These are phyloP conservation scores for Fulica atra DNA, from an alignment of 2,113 vertebrate genomes.

Conservation along the genomic window DNA sequence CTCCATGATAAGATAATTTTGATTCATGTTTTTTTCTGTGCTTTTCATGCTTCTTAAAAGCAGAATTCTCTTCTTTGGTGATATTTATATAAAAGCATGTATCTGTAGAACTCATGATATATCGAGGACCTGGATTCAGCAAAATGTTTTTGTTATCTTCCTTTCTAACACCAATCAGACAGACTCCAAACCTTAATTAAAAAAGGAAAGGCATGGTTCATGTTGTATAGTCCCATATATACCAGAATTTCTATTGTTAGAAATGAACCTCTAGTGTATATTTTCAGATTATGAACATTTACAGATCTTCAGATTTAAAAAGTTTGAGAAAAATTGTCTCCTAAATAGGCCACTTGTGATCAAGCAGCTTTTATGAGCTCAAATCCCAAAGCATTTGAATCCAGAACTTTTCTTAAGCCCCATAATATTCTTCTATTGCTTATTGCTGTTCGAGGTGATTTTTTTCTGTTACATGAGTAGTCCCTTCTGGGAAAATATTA, in stretches of 20 bases:
- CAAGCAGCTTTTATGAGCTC: not conserved
- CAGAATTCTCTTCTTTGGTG: slow-evolving; percentile 97
- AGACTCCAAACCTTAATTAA: slow-evolving; percentile 90
- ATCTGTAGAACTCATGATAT: slow-evolving; percentile 90
- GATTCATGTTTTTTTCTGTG: slow-evolving; percentile 76
- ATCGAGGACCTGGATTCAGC: slow-evolving; percentile 92
- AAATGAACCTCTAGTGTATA: not conserved
- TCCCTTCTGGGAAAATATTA: not conserved
- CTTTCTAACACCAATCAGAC: slow-evolving; percentile 92
- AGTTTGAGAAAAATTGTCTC: not conserved
- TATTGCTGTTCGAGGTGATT: not conserved
- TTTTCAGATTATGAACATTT: not conserved
- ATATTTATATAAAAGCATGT: slow-evolving; percentile 96
- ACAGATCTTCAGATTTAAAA: not conserved
- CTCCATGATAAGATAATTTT: slow-evolving; percentile 81
- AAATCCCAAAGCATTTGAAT: not conserved
- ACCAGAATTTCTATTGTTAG: not conserved
- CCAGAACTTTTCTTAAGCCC: not conserved
- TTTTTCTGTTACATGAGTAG: not conserved
- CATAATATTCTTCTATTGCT: not conserved
- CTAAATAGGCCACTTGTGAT: not conserved
- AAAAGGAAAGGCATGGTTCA: slow-evolving; percentile 64
- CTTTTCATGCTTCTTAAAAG: slow-evolving; percentile 91
- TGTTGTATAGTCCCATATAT: slow-evolving; percentile 7
- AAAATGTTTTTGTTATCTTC: slow-evolving; percentile 96